Evolutionary conservation across 2,888 invertebrate genomes (phyloP).

Genomic region (Nemapogon koenigi): DNA sequence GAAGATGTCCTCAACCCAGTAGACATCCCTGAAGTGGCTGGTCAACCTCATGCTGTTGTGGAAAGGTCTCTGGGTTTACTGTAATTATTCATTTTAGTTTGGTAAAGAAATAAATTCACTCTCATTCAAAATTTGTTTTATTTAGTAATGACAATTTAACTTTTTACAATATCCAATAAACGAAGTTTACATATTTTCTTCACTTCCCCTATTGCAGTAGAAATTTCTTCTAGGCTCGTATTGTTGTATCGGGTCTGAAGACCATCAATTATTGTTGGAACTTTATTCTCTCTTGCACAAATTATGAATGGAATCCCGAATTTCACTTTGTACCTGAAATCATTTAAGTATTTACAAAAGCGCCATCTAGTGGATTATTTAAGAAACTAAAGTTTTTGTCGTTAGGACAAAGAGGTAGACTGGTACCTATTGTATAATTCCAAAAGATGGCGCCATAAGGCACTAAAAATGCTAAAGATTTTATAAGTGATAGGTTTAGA

Average conservation of each 20-base stretch:
- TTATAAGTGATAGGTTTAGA: too few species aligned
- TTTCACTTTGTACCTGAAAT: conserved; percentile 67
- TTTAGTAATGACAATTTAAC: conserved; percentile 3
- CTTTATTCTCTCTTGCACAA: conserved; percentile 69
- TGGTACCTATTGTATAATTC: too few species aligned
- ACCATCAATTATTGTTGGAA: conserved; percentile 62
- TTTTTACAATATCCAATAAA: conserved; percentile 56
- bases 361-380: too few species aligned
- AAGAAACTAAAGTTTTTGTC: too few species aligned
- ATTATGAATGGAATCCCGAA: conserved; percentile 75
- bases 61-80: conserved; percentile 76
- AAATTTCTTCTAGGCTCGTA: conserved; percentile 57
- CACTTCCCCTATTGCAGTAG: conserved; percentile 67
- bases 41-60: conserved; percentile 83
- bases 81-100: conserved; percentile 17
- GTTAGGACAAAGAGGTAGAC: too few species aligned
- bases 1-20: conserved; percentile 77
- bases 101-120: background rate
- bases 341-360: conserved; percentile 9
- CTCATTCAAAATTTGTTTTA: background rate
- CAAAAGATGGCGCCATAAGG: too few species aligned
- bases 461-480: too few species aligned
- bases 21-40: conserved; percentile 76
- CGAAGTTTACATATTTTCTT: conserved; percentile 71
- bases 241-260: conserved; percentile 61